These are phyloP conservation scores for Vespertilio murinus DNA, from an alignment of 2,797 vertebrate genomes.

Conservation along the genomic window DNA sequence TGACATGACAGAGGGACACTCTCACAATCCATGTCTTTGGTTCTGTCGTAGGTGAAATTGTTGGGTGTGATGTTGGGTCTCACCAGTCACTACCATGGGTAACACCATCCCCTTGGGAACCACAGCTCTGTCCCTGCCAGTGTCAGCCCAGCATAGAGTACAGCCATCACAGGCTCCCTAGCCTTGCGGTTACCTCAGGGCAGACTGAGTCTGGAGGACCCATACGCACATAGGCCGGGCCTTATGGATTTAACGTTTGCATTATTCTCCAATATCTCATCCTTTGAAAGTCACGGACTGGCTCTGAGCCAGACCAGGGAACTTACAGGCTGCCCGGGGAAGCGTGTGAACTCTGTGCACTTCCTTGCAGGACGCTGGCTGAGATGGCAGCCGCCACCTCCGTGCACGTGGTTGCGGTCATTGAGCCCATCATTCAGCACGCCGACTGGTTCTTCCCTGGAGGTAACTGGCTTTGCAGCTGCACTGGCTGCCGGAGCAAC, in stretches of 20 bases:
- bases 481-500: background rate
- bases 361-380: slow-evolving; percentile 89
- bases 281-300: background rate
- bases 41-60: background rate
- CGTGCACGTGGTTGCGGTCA: slow-evolving; percentile 94
- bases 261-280: background rate
- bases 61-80: background rate
- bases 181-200: background rate
- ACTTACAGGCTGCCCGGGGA: no score
- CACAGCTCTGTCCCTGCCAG: background rate
- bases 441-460: slow-evolving; percentile 98
- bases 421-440: slow-evolving; percentile 97
- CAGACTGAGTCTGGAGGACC: background rate
- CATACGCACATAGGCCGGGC: background rate
- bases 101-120: background rate
- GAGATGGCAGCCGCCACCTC: slow-evolving; percentile 98
- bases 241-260: background rate
- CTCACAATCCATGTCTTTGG: background rate
- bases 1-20: background rate
- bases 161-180: background rate
- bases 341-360: background rate
- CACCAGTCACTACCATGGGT: background rate
- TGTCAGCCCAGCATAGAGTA: background rate
- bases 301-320: background rate
- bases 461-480: slow-evolving; percentile 82